phyloP scores from a whole-genome alignment of 1,140 invertebrate genomes.

The Parapsyche elsis region DNA sequence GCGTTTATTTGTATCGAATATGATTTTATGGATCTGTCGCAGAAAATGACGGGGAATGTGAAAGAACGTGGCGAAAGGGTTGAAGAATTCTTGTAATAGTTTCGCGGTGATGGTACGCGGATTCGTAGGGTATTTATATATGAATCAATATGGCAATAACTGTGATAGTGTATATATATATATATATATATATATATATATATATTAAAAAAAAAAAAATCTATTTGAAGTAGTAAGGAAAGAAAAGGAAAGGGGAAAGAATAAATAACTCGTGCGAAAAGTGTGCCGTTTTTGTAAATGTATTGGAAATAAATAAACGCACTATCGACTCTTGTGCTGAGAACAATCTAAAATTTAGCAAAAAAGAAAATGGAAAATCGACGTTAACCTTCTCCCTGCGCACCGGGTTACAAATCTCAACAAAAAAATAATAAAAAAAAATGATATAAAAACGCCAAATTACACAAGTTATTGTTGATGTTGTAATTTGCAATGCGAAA shows the following conservation, averaged over 20 bases:
- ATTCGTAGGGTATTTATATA: conserved; percentile 37
- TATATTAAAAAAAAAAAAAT: conserved; percentile 26
- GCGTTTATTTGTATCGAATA: conserved; percentile 57
- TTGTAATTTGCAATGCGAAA: too few species aligned
- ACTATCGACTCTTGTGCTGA: conserved; percentile 52
- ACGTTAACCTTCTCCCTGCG: conserved; percentile 30
- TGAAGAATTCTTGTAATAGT: conserved; percentile 2
- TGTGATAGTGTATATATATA: conserved; percentile 56
- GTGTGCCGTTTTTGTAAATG: conserved; percentile 21
- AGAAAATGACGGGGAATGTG: background rate
- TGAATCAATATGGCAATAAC: conserved; percentile 53
- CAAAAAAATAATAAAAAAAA: too few species aligned
- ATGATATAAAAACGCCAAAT: too few species aligned
- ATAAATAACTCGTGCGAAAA: background rate
- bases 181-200: conserved; percentile 39
- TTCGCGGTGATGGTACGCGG: background rate
- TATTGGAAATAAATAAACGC: conserved; percentile 56
- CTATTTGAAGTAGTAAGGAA: conserved; percentile 37
- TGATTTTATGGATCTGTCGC: conserved; percentile 42
- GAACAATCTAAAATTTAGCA: conserved; percentile 49
- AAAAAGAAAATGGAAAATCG: conserved; percentile 36
- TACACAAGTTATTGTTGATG: too few species aligned
- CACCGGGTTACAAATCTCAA: background rate
- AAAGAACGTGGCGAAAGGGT: background rate
- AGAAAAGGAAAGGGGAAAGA: too few species aligned